A percentile compares a stretch with the other conserved stretches of the same genome.
phyloP scores from a whole-genome alignment of 2,888 invertebrate species.

The Caenorhabditis doughertyi region DNA sequence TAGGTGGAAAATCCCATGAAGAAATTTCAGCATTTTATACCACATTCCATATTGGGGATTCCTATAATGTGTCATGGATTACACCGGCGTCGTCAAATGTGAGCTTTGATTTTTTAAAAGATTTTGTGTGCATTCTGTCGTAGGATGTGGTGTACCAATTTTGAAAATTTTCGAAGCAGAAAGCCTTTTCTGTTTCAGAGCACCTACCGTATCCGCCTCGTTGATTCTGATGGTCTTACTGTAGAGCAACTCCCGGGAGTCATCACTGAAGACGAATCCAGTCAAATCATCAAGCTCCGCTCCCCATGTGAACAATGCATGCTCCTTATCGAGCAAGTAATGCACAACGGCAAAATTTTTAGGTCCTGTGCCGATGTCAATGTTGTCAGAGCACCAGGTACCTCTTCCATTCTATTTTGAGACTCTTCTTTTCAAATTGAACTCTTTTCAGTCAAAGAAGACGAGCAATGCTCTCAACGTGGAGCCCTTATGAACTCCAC shows the following conservation, averaged over 20 bases:
- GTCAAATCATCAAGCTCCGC: slow-evolving; percentile 12
- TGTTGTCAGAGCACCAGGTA: slow-evolving; percentile 61
- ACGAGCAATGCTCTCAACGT: slow-evolving; percentile 90
- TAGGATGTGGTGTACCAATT: no score
- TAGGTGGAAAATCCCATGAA: no score
- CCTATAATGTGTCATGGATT: slow-evolving; percentile 67
- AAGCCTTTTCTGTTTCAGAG: slow-evolving; percentile 62
- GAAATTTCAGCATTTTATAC: slow-evolving; percentile 70
- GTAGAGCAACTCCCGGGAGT: slow-evolving; percentile 69
- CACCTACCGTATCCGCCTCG: slow-evolving; percentile 73
- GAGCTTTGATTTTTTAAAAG: neutral
- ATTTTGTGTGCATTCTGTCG: no score
- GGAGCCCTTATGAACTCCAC: slow-evolving; percentile 84
- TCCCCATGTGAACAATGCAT: slow-evolving; percentile 86
- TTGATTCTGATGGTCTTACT: slow-evolving; percentile 70
- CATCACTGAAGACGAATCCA: slow-evolving; percentile 2
- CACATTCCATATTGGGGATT: slow-evolving; percentile 63
- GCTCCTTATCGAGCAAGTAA: slow-evolving; percentile 90
- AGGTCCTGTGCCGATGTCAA: slow-evolving; percentile 93
- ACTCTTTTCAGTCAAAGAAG: slow-evolving; percentile 25
- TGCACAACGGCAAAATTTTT: slow-evolving; percentile 92
- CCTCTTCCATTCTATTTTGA: neutral
- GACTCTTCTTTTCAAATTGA: neutral
- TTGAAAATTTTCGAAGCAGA: slow-evolving; percentile 3
- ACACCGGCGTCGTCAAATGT: slow-evolving; percentile 33